Evolutionary conservation across 2,113 vertebrate species (phyloP).

Genomic region (Oryzias celebensis): DNA sequence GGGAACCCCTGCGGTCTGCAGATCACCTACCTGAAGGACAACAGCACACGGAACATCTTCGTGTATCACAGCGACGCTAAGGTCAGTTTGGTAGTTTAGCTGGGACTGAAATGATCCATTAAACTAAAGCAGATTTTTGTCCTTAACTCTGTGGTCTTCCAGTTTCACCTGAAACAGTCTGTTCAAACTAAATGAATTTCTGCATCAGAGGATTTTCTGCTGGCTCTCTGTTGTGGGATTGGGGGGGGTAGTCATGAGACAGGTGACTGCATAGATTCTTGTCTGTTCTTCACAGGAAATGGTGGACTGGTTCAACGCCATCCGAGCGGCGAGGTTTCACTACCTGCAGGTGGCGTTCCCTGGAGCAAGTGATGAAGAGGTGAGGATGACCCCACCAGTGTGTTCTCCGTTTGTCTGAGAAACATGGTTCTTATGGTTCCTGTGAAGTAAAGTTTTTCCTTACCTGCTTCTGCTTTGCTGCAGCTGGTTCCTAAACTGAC

Average conservation of each 20-base stretch:
- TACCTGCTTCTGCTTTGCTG: neutral
- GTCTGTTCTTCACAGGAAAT: constrained; percentile 80
- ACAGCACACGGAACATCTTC: constrained; percentile 94
- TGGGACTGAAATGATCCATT: too few species aligned
- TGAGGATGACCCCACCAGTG: constrained; percentile 66
- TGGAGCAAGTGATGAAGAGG: constrained; percentile 85
- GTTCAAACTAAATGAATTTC: too few species aligned
- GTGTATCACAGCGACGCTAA: constrained; percentile 92
- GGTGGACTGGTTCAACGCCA: constrained; percentile 96
- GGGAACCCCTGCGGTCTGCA: constrained; percentile 91
- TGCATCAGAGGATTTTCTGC: too few species aligned
- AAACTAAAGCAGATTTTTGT: too few species aligned
- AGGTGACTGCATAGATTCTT: neutral
- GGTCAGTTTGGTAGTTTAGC: constrained; percentile 60
- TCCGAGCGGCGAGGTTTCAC: constrained; percentile 92
- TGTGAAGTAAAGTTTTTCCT: neutral
- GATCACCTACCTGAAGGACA: constrained; percentile 94
- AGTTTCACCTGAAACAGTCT: too few species aligned
- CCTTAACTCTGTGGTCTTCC: too few species aligned
- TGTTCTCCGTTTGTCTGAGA: neutral
- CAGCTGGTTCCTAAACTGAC: constrained; percentile 94
- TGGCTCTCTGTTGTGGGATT: too few species aligned
- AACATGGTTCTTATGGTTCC: neutral
- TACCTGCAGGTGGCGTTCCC: constrained; percentile 97
- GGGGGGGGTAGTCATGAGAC: neutral